Evolutionary conservation across 35 echinoderm and acorn worm species (phyloP).

Genomic region (Diadema setosum): DNA sequence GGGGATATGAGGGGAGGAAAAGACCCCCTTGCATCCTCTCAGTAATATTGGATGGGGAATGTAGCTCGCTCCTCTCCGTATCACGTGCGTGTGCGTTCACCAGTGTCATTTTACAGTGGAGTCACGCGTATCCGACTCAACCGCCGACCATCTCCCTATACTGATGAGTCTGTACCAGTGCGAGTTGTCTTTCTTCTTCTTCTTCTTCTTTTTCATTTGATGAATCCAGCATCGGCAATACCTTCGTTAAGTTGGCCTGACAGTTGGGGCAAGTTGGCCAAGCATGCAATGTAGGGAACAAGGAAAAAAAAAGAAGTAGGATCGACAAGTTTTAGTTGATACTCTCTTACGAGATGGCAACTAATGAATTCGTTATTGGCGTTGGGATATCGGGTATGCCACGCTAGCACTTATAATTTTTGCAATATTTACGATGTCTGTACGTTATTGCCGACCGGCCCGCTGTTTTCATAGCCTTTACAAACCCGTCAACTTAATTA

Average conservation of each 20-base stretch:
- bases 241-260: not conserved
- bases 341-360: too few species aligned
- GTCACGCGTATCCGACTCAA: not conserved
- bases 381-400: too few species aligned
- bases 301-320: not conserved
- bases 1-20: too few species aligned
- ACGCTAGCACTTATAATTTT: too few species aligned
- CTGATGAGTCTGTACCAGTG: not conserved
- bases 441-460: not conserved
- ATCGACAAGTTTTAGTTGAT: too few species aligned
- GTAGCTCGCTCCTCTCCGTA: not conserved
- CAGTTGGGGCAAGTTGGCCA: not conserved
- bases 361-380: too few species aligned
- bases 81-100: not conserved
- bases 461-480: conserved; percentile 3
- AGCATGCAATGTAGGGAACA: not conserved
- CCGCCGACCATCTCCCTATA: not conserved
- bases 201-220: not conserved
- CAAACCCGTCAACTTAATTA: conserved; percentile 20
- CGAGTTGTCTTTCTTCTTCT: not conserved
- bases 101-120: not conserved
- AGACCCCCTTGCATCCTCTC: not conserved
- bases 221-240: not conserved
- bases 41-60: not conserved
- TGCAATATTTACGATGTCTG: conserved; percentile 20